Base-by-base conservation (phyloP, 2,888 invertebrate species). In the Hipparchia sbordonii region DNA sequence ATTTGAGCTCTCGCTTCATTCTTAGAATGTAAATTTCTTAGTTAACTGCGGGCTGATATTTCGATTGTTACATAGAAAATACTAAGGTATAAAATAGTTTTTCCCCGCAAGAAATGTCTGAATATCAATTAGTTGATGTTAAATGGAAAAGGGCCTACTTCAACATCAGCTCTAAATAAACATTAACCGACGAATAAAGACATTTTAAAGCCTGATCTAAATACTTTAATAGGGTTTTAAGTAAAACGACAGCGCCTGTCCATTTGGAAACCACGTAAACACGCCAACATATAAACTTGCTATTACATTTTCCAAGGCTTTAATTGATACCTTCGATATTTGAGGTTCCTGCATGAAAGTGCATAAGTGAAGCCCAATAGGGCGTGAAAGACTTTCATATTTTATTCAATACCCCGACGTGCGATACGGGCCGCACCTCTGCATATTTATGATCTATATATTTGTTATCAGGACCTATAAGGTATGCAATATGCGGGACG, bases 301-400 rank as follows among this genome's bases (percentile, higher is more conserved):
- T 33, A 12, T 52, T 12, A 10, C 12, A 51, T 52, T 52, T 33
- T 12, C 0, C 6, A 6, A 65, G 52, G 65, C 65, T 10, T 12
- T 52, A 52, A 65, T 33, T 52, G 48, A 57, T 57, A 13, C 8
- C 8, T 13, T 57, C 63, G 9, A 13, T 45, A 54, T 66, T 66
- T 66, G 39, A 52, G 33, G 12, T 56, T 57, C 12, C 54, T 56
- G 67, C 56, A 57, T 13, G 57, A 60, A 39, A 68, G 33, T 60
- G 57, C 48, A 60, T 75, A 75, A 76, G 73, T 76, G 76, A 76
- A 75, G 72, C 65, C 70, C 71, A 69, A 75, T 74, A 71, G 76
- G 74, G 73, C 74, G 75, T 75, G 71, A 75, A 73, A 75, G 71
- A 67, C 76, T 75, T 76, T 76, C 71, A 74, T 74, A 76, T 75